Evolutionary conservation across 2,797 vertebrate species (phyloP), one percentile per base, ranked within the genome.

Genomic region (Syncerus caffer): DNA sequence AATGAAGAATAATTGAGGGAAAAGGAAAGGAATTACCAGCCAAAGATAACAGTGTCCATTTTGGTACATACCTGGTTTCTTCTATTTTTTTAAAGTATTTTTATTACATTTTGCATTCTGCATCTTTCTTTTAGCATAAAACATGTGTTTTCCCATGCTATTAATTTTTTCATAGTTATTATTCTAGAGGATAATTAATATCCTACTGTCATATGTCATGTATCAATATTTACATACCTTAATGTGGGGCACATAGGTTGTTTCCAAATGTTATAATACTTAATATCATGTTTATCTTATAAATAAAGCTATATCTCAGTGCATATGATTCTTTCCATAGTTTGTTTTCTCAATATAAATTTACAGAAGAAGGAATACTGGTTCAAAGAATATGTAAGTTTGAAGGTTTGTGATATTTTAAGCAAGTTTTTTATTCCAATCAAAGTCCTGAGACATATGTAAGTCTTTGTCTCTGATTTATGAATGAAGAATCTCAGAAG

Each of bases 221-320:
- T 47, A 71, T 53, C 51, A 42, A 27, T 51, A 93, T 91, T 82
- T 95, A 83, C 1, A 80, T 84, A 95, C 80, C 23, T 34, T 87
- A 42, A 25, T 57, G 83, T 29, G 34, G 71, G 34, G 67, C 13
- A 57, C 4, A 62, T 57, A 53, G 1, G 7, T 93, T 85, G 42
- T 90, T 96, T 93, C 67, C 29, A 71, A 96, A 82, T 64, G 51
- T 55, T 62, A 87, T 67, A 95, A 85, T 94, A 71, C 60, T 96
- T 71, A 45, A 80, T 60, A n/a, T 67, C 53, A 38, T 92, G 82
- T 74, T 82, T 78, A 78, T 90, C 5, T 94, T 92, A 64, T 25
- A 97, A 87, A 60, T 67, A 67, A 93, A 88, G 31, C n/a, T 95
- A 10, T 8, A 84, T 93, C 23, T 74, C 53, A 64, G 51, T 53